phyloP scores from a whole-genome alignment of 2,113 vertebrate species.

The Seriola quinqueradiata region DNA sequence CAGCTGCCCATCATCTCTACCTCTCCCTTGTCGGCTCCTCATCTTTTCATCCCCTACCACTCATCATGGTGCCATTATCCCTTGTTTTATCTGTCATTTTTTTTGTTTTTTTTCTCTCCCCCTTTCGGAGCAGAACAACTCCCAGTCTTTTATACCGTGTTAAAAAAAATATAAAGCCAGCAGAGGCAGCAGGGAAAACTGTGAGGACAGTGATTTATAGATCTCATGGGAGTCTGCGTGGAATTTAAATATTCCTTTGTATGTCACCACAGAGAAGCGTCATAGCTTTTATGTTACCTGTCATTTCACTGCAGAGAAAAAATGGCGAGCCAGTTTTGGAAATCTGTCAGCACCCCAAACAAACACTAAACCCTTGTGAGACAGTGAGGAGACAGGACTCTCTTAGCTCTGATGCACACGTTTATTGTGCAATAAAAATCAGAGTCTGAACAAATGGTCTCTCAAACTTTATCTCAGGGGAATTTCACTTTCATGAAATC shows the following conservation, averaged over 20 bases:
- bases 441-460: conserved; percentile 15
- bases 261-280: conserved; percentile 1
- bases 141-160: not conserved
- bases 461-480: conserved; percentile 31
- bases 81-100: not conserved
- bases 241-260: conserved; percentile 41
- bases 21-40: conserved; percentile 2
- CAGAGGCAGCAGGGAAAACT: not conserved
- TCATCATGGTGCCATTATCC: conserved; percentile 29
- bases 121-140: not conserved
- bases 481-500: conserved; percentile 42
- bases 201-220: not conserved
- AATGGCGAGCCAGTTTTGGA: not conserved
- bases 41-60: conserved; percentile 31
- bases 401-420: conserved; percentile 26
- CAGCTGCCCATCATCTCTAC: conserved; percentile 38
- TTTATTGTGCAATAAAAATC: conserved; percentile 47
- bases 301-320: conserved; percentile 27
- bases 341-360: not conserved
- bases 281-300: conserved; percentile 22
- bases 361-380: conserved; percentile 12
- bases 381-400: not conserved
- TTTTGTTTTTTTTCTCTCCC: not conserved
- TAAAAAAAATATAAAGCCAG: conserved; percentile 9
- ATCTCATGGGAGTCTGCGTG: conserved; percentile 17